phyloP scores from a whole-genome alignment of 2,797 vertebrate genomes.

The Anguilla marmorata region DNA sequence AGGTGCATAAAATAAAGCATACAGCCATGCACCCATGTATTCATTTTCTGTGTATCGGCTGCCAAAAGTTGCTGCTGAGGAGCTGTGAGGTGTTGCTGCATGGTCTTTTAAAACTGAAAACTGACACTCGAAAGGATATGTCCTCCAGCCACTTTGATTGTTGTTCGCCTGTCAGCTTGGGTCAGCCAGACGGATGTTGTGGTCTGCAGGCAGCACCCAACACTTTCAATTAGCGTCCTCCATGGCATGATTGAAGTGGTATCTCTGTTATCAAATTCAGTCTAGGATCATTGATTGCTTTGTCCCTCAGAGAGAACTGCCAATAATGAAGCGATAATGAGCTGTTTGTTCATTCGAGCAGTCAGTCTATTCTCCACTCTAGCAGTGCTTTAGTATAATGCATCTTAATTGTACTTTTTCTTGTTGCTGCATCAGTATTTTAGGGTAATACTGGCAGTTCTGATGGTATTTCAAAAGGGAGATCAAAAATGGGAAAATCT shows the following conservation, averaged over 20 bases:
- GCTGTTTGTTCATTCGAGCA: constrained; percentile 5
- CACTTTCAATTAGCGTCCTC: background rate
- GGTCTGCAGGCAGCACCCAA: background rate
- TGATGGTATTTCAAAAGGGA: background rate
- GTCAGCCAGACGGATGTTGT: background rate
- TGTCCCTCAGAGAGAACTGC: background rate
- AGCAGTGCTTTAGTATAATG: background rate
- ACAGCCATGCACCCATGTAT: too few species aligned
- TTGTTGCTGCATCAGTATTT: background rate
- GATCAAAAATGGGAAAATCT: background rate
- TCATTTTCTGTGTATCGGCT: too few species aligned
- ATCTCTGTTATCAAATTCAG: constrained; percentile 12
- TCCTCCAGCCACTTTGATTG: background rate
- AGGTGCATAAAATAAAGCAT: too few species aligned
- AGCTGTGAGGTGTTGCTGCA: background rate
- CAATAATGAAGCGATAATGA: background rate
- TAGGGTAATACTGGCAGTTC: background rate
- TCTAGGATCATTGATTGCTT: background rate
- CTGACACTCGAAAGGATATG: background rate
- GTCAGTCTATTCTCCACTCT: background rate
- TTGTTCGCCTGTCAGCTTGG: background rate
- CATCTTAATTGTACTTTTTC: background rate
- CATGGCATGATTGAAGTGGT: background rate
- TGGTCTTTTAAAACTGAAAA: background rate
- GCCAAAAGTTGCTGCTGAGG: background rate